phyloP scores from a whole-genome alignment of 2,888 invertebrate genomes.

The Ecliptopera silaceata region DNA sequence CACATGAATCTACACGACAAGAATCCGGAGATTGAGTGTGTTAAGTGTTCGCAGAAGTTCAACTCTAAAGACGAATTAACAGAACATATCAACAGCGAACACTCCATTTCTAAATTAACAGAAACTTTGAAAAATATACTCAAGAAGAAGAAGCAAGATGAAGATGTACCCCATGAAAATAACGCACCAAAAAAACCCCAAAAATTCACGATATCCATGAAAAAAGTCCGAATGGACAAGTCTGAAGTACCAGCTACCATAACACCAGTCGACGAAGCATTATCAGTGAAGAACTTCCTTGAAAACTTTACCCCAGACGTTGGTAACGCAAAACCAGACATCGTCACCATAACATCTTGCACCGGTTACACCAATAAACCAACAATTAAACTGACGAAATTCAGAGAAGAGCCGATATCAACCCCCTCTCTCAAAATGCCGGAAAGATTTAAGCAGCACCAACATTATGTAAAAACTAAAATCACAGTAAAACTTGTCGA shows the following conservation, averaged over 20 bases:
- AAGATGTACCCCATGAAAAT: background rate
- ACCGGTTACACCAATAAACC: constrained; percentile 32
- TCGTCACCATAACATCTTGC: constrained; percentile 45
- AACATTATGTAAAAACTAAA: constrained; percentile 35
- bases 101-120: constrained; percentile 60
- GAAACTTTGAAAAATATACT: constrained; percentile 65
- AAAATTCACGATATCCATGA: constrained; percentile 54
- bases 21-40: constrained; percentile 54
- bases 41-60: constrained; percentile 61
- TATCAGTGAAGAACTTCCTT: constrained; percentile 66
- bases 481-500: constrained; percentile 50
- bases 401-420: constrained; percentile 33
- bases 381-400: constrained; percentile 57
- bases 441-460: constrained; percentile 48
- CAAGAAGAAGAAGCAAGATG: constrained; percentile 51
- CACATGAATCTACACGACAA: constrained; percentile 62
- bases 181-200: constrained; percentile 29
- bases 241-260: constrained; percentile 44
- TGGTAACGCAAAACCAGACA: constrained; percentile 21
- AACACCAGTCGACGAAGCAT: constrained; percentile 39
- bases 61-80: constrained; percentile 49
- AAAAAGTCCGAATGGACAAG: constrained; percentile 43
- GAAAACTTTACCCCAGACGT: constrained; percentile 68
- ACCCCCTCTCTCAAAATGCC: constrained; percentile 58
- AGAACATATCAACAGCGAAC: constrained; percentile 52